Conservation (phyloP, 2,888 invertebrate genomes). For the Watsonalla binaria region DNA sequence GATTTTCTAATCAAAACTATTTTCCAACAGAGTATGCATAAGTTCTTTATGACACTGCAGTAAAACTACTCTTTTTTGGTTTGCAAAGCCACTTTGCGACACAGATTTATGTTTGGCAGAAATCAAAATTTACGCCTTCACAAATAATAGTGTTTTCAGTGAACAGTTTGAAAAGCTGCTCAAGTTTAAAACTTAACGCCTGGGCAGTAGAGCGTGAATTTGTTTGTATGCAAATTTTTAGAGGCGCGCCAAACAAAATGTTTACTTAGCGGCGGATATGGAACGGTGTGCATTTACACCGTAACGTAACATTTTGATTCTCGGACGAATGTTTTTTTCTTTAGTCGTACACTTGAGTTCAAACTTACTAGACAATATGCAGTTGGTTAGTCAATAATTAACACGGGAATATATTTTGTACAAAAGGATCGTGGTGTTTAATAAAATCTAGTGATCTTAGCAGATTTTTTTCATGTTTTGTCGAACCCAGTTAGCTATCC, state of each 20-base stretch:
- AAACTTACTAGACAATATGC: not conserved
- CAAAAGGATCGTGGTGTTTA: too few species aligned
- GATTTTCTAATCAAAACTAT: too few species aligned
- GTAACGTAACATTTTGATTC: constrained; percentile 4
- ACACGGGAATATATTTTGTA: too few species aligned
- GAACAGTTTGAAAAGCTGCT: constrained; percentile 6
- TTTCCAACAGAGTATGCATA: too few species aligned
- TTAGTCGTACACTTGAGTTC: not conserved
- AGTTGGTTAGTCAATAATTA: too few species aligned
- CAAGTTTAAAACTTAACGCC: constrained; percentile 6
- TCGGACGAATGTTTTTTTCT: not conserved
- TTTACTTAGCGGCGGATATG: constrained; percentile 34
- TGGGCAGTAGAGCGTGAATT: constrained; percentile 13
- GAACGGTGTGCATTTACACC: constrained; percentile 26
- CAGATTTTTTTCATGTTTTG: too few species aligned
- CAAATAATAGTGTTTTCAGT: constrained; percentile 19
- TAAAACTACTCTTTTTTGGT: constrained; percentile 15
- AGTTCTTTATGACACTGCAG: not conserved
- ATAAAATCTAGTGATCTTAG: too few species aligned
- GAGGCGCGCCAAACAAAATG: constrained; percentile 23
- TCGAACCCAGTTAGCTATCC: too few species aligned
- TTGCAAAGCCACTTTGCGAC: constrained; percentile 27
- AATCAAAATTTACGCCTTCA: constrained; percentile 34
- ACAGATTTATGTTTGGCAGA: constrained; percentile 33
- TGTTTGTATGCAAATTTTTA: constrained; percentile 22